phyloP scores from a whole-genome alignment of 2,797 vertebrate genomes.

The Tangara arthus region DNA sequence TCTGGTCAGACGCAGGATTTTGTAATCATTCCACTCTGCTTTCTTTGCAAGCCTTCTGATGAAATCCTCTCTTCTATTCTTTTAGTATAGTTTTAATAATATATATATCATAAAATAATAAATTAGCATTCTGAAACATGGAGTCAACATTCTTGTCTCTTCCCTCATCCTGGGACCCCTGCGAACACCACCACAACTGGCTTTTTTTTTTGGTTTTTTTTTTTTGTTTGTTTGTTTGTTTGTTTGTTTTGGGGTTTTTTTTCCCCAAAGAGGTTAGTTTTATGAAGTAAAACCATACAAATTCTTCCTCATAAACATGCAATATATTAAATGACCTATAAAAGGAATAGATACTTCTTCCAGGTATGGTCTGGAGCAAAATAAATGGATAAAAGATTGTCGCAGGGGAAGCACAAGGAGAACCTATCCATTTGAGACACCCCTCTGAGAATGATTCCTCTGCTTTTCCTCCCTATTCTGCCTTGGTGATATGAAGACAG shows the following conservation, averaged over 20 bases:
- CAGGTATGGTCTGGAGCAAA: not conserved
- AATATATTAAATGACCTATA: not conserved
- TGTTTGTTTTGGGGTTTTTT: not conserved
- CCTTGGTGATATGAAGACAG: not conserved
- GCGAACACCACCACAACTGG: too few relatives aligned
- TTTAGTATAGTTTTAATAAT: too few relatives aligned
- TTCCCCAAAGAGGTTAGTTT: not conserved
- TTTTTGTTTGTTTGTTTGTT: not conserved
- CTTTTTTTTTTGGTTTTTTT: not conserved
- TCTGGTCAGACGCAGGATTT: too few relatives aligned
- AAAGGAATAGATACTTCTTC: not conserved
- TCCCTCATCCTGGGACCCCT: too few relatives aligned
- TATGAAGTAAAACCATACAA: not conserved
- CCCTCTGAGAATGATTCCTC: not conserved
- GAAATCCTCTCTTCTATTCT: too few relatives aligned
- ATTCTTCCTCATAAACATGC: not conserved
- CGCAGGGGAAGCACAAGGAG: not conserved
- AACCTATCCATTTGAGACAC: not conserved
- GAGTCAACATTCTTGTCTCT: too few relatives aligned
- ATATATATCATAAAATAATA: too few relatives aligned
- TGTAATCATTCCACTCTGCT: too few relatives aligned
- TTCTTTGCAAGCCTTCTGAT: too few relatives aligned
- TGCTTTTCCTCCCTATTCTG: not conserved
- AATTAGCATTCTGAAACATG: too few relatives aligned
- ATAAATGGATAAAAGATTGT: not conserved